Evolutionary conservation across 2,113 vertebrate species (phyloP).

Genomic region (Acanthochromis polyacanthus): DNA sequence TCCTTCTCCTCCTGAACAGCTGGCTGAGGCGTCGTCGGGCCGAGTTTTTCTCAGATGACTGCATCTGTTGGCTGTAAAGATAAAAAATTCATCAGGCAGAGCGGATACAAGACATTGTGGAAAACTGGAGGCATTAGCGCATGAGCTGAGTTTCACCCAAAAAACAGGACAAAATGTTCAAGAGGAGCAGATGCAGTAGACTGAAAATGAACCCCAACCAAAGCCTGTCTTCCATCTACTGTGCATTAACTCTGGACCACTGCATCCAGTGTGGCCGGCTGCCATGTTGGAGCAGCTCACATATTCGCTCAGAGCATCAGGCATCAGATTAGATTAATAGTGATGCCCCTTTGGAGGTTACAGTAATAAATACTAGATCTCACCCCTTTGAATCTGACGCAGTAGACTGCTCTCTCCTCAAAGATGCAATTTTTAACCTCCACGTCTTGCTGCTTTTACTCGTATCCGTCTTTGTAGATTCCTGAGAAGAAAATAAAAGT

Average conservation of each 20-base stretch:
- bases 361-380: constrained; percentile 32
- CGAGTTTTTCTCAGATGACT: constrained; percentile 59
- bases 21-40: constrained; percentile 56
- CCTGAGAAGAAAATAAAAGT: constrained; percentile 28
- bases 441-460: constrained; percentile 46
- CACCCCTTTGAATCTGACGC: constrained; percentile 56
- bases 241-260: constrained; percentile 42
- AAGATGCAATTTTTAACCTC: constrained; percentile 59
- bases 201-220: constrained; percentile 43
- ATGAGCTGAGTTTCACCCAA: background rate
- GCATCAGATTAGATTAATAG: constrained; percentile 32
- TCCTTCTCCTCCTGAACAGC: constrained; percentile 76
- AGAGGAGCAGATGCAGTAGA: constrained; percentile 48
- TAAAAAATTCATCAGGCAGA: constrained; percentile 57
- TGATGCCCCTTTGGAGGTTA: background rate
- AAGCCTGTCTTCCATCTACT: constrained; percentile 17
- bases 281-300: constrained; percentile 48
- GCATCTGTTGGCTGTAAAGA: constrained; percentile 68
- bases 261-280: constrained; percentile 37
- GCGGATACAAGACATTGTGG: background rate
- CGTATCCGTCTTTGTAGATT: constrained; percentile 2
- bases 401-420: constrained; percentile 40
- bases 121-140: constrained; percentile 1
- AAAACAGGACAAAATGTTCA: constrained; percentile 42
- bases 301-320: constrained; percentile 32